phyloP scores from a whole-genome alignment of 2,888 invertebrate genomes.

The Anarsia innoxiella region DNA sequence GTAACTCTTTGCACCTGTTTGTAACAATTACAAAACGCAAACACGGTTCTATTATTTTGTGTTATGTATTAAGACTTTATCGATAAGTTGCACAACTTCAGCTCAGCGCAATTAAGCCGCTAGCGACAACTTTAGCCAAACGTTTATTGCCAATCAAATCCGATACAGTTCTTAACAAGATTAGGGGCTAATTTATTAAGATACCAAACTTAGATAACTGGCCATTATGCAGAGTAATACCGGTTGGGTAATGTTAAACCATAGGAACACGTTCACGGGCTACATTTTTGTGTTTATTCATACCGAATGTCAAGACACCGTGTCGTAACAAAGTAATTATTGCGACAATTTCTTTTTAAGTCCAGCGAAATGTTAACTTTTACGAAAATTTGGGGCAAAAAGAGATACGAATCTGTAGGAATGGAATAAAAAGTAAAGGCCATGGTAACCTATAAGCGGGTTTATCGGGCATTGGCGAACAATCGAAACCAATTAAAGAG shows the following conservation, averaged over 20 bases:
- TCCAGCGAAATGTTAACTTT: too few species aligned
- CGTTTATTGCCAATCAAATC: conserved; percentile 43
- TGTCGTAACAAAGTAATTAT: too few species aligned
- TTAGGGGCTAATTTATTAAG: conserved; percentile 15
- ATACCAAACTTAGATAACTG: conserved; percentile 11
- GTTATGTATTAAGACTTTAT: conserved; percentile 16
- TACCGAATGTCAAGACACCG: too few species aligned
- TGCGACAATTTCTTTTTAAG: too few species aligned
- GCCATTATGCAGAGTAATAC: not conserved
- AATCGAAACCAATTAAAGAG: conserved; percentile 51
- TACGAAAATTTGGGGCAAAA: too few species aligned
- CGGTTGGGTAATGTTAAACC: too few species aligned
- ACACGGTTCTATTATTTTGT: conserved; percentile 3
- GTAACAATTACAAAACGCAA: conserved; percentile 16
- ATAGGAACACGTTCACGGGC: too few species aligned
- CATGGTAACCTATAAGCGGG: conserved; percentile 36
- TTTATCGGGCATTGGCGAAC: conserved; percentile 29
- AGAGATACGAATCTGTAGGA: too few species aligned
- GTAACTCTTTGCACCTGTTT: conserved; percentile 11
- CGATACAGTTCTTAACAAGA: conserved; percentile 37
- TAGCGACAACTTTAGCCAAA: conserved; percentile 28
- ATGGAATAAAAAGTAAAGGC: conserved; percentile 26
- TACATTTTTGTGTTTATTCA: too few species aligned
- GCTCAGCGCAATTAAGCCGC: conserved; percentile 26
- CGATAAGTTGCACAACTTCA: conserved; percentile 43